Evolutionary conservation across 2,888 invertebrate genomes (phyloP), one percentile per base, ranked within the genome.

Genomic region (Hemithea aestivaria): DNA sequence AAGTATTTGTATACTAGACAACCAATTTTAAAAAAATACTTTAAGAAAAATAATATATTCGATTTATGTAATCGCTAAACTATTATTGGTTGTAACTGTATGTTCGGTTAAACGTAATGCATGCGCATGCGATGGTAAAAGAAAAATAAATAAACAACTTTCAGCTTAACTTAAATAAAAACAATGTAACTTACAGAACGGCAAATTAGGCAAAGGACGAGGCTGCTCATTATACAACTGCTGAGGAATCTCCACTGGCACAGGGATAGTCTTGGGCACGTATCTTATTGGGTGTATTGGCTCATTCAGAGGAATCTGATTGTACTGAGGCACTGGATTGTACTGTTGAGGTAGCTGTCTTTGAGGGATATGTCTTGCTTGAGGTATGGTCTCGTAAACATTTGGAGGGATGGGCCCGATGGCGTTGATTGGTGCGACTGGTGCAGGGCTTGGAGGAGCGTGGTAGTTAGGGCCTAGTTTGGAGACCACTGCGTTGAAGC

Each of bases 401-500:
- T 16, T 16, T 5, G 16, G 16, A 4, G 16, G 16, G 2, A 16
- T 16, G 16, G 16, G 16, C 3, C 16, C 16, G 16, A 16, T 16
- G 5, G 16, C 16, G 16, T 16, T 16, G 16, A 5, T 5, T 16
- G 16, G 16, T 4, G 3, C 16, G 5, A 16, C 16, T 21, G 32
- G 33, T 24, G 16, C 3, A 2, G 29, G 20, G 30, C 7, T 35
- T 1, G 40, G 31, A 25, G 80, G 74, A 11, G 71, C 62, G 44
- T 89, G 90, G 8, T 89, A 55, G 31, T 73, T 80, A 1, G 90
- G 90, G 0, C 77, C 85, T 9, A 75, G 72, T 59, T 89, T 89
- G 1, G 88, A 85, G 0, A 89, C 89, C 0, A 89, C 79, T 0
- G 89, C 89, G 48, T 89, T 89, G 64, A 89, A 89, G 6, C 90